Evolutionary conservation across 2,797 vertebrate species (phyloP).

Genomic region (Tragelaphus eurycerus): DNA sequence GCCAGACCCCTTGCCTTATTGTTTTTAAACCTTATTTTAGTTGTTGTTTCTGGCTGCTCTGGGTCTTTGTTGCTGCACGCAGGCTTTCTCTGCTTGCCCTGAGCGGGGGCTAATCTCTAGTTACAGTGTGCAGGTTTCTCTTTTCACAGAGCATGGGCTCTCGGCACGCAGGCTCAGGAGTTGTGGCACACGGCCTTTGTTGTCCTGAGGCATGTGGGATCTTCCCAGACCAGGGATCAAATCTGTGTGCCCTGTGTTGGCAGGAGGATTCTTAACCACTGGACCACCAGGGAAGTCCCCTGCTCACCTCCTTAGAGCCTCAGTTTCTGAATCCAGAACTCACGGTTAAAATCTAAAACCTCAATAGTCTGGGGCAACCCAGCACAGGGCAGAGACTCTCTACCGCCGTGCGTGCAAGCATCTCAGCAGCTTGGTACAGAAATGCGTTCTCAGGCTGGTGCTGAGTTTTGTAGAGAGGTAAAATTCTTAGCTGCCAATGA

Average conservation of each 20-base stretch:
- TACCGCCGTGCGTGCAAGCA: neutral
- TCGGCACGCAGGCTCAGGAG: neutral
- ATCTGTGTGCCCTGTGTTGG: neutral
- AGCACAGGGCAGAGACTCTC: neutral
- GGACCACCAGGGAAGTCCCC: neutral
- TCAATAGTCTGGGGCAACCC: neutral
- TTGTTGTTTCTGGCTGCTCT: neutral
- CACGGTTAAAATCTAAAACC: neutral
- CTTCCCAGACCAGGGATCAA: neutral
- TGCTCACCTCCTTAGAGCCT: neutral
- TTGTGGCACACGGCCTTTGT: neutral
- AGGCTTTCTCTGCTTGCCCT: neutral
- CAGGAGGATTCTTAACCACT: neutral
- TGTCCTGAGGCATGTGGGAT: neutral
- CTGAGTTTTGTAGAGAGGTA: neutral
- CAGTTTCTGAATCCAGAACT: neutral
- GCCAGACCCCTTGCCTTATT: neutral
- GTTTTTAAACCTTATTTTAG: neutral
- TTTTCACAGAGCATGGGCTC: accelerated
- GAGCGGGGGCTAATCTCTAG: neutral
- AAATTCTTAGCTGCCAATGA: neutral
- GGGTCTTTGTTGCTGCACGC: neutral
- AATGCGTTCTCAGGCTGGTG: neutral
- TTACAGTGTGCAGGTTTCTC: neutral
- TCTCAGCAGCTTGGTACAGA: neutral